Evolutionary conservation across 2,888 invertebrate species (phyloP).

Genomic region (Spilarctia lutea): DNA sequence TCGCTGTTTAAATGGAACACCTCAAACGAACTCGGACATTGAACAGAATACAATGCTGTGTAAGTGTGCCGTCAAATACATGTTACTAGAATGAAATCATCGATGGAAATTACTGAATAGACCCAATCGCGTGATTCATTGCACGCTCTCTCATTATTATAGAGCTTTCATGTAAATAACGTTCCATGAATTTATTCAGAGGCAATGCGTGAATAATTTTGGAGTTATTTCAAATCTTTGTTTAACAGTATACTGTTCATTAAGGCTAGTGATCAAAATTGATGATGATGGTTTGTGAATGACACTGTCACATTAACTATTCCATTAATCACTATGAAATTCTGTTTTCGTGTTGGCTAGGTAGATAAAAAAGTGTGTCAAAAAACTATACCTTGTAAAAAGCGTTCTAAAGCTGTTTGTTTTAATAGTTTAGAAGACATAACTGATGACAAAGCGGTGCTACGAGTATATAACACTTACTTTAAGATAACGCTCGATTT

Average conservation of each 20-base stretch:
- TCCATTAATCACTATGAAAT: no score
- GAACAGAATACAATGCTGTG: conserved; percentile 3
- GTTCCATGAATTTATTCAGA: neutral
- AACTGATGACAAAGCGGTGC: no score
- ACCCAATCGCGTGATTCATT: neutral
- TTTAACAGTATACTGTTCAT: no score
- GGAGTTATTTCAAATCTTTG: neutral
- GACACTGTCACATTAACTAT: no score
- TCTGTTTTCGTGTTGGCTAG: neutral
- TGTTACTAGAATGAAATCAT: neutral
- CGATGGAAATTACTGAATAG: neutral
- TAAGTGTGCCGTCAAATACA: neutral
- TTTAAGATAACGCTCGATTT: no score
- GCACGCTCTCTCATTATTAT: neutral
- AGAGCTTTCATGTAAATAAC: neutral
- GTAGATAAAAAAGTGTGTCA: neutral
- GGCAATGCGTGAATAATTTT: neutral
- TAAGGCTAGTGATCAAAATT: no score
- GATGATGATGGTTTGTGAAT: no score
- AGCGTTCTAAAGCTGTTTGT: no score
- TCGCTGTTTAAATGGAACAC: conserved; percentile 34
- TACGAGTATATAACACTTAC: no score
- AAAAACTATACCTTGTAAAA: no score
- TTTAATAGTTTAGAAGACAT: no score
- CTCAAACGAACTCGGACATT: conserved; percentile 24